phyloP scores from a whole-genome alignment of 2,888 invertebrate genomes.

The Drosophila subquinaria region DNA sequence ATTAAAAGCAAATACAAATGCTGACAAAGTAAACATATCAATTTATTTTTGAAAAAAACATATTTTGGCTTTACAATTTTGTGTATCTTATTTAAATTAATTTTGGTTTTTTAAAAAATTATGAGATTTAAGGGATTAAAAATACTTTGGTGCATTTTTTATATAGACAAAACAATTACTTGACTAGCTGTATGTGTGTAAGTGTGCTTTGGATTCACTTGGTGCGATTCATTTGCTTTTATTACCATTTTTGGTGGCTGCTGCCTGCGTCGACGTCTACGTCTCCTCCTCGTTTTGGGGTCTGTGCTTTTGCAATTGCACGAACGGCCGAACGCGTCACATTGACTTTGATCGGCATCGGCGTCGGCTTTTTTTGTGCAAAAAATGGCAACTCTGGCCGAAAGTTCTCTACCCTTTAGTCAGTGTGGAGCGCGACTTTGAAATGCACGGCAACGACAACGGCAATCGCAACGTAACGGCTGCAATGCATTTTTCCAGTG shows the following conservation, averaged over 20 bases:
- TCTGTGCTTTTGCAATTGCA: conserved; percentile 61
- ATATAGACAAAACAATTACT: background rate
- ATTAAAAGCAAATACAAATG: background rate
- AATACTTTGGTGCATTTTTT: background rate
- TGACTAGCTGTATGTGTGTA: conserved; percentile 5
- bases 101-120: background rate
- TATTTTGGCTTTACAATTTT: no score
- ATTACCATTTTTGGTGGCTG: conserved; percentile 72
- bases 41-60: no score
- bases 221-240: conserved; percentile 82
- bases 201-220: conserved; percentile 72
- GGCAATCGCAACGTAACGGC: conserved; percentile 29
- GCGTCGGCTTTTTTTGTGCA: conserved; percentile 50
- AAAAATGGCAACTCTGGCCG: conserved; percentile 74
- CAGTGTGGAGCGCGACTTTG: conserved; percentile 85
- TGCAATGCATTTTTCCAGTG: conserved; percentile 34
- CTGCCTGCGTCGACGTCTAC: conserved; percentile 54
- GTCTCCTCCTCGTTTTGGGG: conserved; percentile 46
- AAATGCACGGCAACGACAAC: conserved; percentile 71
- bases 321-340: conserved; percentile 54
- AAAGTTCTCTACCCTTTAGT: conserved; percentile 84
- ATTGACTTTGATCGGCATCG: conserved; percentile 65
- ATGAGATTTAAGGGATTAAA: background rate
- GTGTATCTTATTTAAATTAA: no score
- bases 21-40: no score